A percentile compares a stretch with the other conserved stretches of the same genome.
Evolutionary conservation across 2,888 invertebrate species (phyloP).

Genomic region (Cryptocheilus praepositus): DNA sequence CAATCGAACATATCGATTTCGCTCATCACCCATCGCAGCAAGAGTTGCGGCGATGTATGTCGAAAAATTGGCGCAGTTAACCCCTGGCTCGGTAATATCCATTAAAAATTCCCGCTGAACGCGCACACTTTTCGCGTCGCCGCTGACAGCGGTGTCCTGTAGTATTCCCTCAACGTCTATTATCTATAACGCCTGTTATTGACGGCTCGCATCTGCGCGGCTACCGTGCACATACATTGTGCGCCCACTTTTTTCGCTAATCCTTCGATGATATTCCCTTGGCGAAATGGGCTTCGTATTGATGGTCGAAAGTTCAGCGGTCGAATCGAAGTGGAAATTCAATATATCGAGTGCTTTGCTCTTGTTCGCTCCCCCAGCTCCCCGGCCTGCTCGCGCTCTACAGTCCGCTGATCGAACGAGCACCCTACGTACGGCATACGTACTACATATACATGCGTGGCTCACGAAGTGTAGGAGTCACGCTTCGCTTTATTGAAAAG

Average conservation of each 20-base stretch:
- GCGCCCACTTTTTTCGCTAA: slow-evolving; percentile 29
- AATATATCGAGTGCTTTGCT: slow-evolving; percentile 45
- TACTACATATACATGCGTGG: not conserved
- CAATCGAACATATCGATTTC: too few relatives aligned
- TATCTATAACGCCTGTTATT: slow-evolving; percentile 26
- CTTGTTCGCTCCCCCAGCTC: slow-evolving; percentile 18
- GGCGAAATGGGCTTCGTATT: slow-evolving; percentile 18
- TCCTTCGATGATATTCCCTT: slow-evolving; percentile 23
- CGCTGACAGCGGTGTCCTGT: too few relatives aligned
- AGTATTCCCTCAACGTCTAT: slow-evolving; percentile 15
- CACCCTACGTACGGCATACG: slow-evolving; percentile 19
- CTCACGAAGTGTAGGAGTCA: slow-evolving; percentile 21
- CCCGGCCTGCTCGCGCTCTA: not conserved
- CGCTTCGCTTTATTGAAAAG: slow-evolving; percentile 54
- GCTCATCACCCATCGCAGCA: too few relatives aligned
- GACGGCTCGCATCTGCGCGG: not conserved
- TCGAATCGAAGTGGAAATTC: slow-evolving; percentile 50
- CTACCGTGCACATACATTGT: slow-evolving; percentile 16
- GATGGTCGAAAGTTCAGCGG: slow-evolving; percentile 29
- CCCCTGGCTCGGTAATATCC: not conserved
- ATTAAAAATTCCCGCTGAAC: not conserved
- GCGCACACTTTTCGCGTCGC: not conserved
- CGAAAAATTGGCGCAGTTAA: not conserved
- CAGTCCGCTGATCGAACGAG: slow-evolving; percentile 34
- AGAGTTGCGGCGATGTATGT: too few relatives aligned